Conservation (phyloP, 2,888 invertebrate species). For the Physocephala rufipes region DNA sequence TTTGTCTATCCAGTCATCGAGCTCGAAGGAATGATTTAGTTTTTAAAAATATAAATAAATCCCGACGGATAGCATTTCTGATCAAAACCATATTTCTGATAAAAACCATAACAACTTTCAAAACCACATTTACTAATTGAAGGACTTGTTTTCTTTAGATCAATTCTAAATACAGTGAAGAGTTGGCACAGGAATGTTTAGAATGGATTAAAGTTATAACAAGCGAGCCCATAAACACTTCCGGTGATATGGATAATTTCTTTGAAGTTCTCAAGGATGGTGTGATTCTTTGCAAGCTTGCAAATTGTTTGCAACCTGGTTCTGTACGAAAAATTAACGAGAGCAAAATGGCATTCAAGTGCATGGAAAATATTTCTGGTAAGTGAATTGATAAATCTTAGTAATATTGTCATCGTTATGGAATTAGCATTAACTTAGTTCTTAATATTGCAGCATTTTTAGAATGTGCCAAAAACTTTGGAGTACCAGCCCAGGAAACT, state of each 20-base stretch:
- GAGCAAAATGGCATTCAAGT: slow-evolving; percentile 93
- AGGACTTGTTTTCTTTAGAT: slow-evolving; percentile 75
- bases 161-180: slow-evolving; percentile 96
- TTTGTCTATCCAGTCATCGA: too few relatives aligned
- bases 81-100: too few relatives aligned
- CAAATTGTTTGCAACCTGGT: slow-evolving; percentile 85
- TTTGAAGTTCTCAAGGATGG: slow-evolving; percentile 92
- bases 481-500: slow-evolving; percentile 92
- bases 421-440: background rate
- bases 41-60: too few relatives aligned
- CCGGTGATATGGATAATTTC: slow-evolving; percentile 94
- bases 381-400: slow-evolving; percentile 14
- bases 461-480: slow-evolving; percentile 82
- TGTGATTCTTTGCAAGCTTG: slow-evolving; percentile 86
- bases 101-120: too few relatives aligned
- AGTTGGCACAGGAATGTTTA: slow-evolving; percentile 89
- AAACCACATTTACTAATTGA: too few relatives aligned
- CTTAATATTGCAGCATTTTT: slow-evolving; percentile 73
- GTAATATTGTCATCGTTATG: too few relatives aligned
- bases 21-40: too few relatives aligned
- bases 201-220: slow-evolving; percentile 92
- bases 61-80: too few relatives aligned
- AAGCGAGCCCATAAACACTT: slow-evolving; percentile 84
- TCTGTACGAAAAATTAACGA: slow-evolving; percentile 92
- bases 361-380: slow-evolving; percentile 96